Percentiles rank a stretch among this genome's conserved stretches.
Evolutionary conservation across 2,113 vertebrate species (phyloP).

Genomic region (Myrmophylax atrothorax): DNA sequence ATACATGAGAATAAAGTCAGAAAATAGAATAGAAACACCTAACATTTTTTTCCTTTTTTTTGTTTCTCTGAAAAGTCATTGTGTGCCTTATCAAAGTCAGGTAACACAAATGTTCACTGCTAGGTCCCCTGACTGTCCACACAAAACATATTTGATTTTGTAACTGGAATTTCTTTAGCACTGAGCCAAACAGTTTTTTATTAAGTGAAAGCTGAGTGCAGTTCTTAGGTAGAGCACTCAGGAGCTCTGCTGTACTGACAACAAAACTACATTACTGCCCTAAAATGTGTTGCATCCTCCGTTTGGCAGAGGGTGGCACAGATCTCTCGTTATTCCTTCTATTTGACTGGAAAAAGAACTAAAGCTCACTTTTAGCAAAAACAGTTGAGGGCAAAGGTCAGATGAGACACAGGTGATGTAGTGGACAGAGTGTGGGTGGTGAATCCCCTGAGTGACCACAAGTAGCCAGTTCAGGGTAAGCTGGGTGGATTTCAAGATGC

Average conservation of each 20-base stretch:
- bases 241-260: background rate
- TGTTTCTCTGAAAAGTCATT: background rate
- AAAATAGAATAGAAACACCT: background rate
- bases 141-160: background rate
- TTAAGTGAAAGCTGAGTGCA: background rate
- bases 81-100: background rate
- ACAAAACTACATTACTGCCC: background rate
- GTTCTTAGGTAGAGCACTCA: background rate
- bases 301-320: background rate
- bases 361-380: background rate
- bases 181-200: background rate
- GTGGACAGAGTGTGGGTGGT: background rate
- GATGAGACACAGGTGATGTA: background rate
- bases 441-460: background rate
- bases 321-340: background rate
- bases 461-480: background rate
- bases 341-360: background rate
- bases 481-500: background rate
- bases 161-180: background rate
- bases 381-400: background rate
- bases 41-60: background rate
- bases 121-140: background rate
- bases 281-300: background rate
- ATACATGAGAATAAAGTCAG: background rate
- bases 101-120: background rate